These are phyloP conservation scores for Euwallacea fornicatus DNA, from an alignment of 1,140 invertebrate genomes.

Conservation along the genomic window DNA sequence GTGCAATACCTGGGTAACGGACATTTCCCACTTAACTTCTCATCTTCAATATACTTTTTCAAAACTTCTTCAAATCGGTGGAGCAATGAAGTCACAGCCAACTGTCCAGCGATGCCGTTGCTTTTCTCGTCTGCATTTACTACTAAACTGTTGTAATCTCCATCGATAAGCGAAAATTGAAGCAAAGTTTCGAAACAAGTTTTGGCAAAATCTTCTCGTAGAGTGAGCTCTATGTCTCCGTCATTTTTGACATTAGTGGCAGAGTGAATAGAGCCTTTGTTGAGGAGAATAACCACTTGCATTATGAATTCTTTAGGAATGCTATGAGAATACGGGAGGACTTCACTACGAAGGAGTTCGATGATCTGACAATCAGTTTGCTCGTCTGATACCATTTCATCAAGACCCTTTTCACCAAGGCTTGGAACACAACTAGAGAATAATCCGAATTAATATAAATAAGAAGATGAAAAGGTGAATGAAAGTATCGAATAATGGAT, in stretches of 20 bases:
- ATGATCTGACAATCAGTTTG: conserved; percentile 86
- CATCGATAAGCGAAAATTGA: conserved; percentile 85
- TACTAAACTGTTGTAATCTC: conserved; percentile 57
- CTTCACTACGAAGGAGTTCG: conserved; percentile 81
- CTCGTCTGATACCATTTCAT: conserved; percentile 83
- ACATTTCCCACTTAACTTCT: conserved; percentile 85
- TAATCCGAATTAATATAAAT: conserved; percentile 2
- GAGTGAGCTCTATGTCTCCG: conserved; percentile 78
- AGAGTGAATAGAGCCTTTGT: conserved; percentile 93
- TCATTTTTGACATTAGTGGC: conserved; percentile 70
- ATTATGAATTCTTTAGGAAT: conserved; percentile 87
- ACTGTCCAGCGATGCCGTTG: conserved; percentile 71
- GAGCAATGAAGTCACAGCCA: conserved; percentile 88
- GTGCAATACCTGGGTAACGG: conserved; percentile 77
- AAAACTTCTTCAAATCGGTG: conserved; percentile 93
- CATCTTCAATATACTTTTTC: conserved; percentile 84
- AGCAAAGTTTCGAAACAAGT: conserved; percentile 95
- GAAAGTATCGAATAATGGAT: too few species aligned
- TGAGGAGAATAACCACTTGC: conserved; percentile 85
- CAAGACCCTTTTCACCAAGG: conserved; percentile 69
- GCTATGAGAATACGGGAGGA: conserved; percentile 76
- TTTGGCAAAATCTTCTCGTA: conserved; percentile 93
- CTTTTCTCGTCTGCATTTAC: conserved; percentile 54
- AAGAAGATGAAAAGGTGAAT: not conserved
- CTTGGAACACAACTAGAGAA: conserved; percentile 57